Evolutionary conservation across 1,140 invertebrate species (phyloP), one percentile per base, ranked within the genome.

Genomic region (Mizuhopecten yessoensis): DNA sequence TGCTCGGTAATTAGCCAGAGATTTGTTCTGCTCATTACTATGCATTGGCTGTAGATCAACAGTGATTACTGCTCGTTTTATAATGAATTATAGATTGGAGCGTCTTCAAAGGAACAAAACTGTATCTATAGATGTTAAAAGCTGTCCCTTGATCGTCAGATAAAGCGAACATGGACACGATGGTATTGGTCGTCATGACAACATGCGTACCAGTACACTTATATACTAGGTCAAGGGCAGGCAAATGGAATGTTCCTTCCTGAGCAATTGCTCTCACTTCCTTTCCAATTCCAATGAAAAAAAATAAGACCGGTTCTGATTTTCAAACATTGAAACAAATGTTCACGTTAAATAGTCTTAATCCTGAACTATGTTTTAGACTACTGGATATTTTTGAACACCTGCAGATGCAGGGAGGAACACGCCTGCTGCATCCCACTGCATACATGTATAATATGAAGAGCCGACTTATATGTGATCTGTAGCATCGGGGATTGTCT

Each of bases 21-120:
- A 75, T 75, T 75, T 75, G 57, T 75, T 75, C 57, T 75, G 57
- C 57, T 75, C 57, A 75, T 75, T 75, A 75, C n/a, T 75, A 75
- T 75, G 57, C 57, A 75, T 75, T 75, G 57, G 57, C 11, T 29
- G 57, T 75, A 75, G 57, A 75, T 75, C 23, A 75, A 29, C 57
- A 29, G 57, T 75, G 57, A 75, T 75, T 75, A 75, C 57, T 75
- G 23, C 57, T 75, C 57, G 57, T 75, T 75, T 75, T 75, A 75
- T 75, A 75, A 75, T 75, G 57, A 75, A 75, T 75, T 75, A 75
- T 75, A 75, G 57, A 75, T 75, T 29, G 57, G 23, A 2, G 23
- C 57, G 5, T 75, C 57, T 75, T 75, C 57, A 75, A 75, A 75
- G 57, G 57, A 75, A 75, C 57, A 75, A 75, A 57, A 75, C n/a